Percentiles rank a stretch among this genome's conserved stretches.
These are phyloP conservation scores for Caloenas nicobarica DNA, from an alignment of 2,113 vertebrate genomes.

Conservation along the genomic window DNA sequence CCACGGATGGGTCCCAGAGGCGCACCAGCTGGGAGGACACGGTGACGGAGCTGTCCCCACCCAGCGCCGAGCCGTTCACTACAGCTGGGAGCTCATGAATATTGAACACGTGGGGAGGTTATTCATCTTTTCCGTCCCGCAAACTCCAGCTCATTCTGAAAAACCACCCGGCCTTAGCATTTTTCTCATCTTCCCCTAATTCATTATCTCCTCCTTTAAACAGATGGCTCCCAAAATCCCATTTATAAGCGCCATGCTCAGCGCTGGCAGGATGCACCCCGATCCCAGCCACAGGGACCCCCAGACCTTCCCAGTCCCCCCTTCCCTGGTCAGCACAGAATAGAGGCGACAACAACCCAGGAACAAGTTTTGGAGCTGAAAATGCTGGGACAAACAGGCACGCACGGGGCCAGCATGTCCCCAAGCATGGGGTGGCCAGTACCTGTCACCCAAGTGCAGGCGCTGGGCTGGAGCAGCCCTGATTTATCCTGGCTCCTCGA, in stretches of 20 bases:
- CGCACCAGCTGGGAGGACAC: neutral
- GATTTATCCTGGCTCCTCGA: conserved; percentile 6
- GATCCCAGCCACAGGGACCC: neutral
- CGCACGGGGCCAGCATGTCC: accelerated
- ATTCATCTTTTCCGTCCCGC: conserved; percentile 61
- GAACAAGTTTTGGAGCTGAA: neutral
- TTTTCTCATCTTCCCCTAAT: conserved; percentile 63
- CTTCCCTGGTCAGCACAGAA: accelerated
- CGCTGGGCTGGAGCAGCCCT: neutral
- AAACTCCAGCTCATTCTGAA: conserved; percentile 60
- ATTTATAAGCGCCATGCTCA: conserved; percentile 24
- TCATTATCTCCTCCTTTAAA: conserved; percentile 61
- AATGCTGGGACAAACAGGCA: neutral
- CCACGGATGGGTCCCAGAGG: neutral
- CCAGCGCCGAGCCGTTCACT: neutral
- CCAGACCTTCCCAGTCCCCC: neutral
- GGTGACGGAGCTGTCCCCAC: conserved; percentile 23
- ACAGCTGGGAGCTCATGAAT: conserved; percentile 64
- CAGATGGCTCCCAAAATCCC: conserved; percentile 52
- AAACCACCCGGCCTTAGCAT: conserved; percentile 57
- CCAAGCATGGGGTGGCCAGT: neutral
- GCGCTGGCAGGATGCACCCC: neutral
- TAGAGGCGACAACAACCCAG: neutral
- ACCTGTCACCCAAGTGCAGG: neutral
- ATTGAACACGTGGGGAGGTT: conserved; percentile 60